Evolutionary conservation across 1,140 invertebrate genomes (phyloP).

Genomic region (Andricus grossulariae): DNA sequence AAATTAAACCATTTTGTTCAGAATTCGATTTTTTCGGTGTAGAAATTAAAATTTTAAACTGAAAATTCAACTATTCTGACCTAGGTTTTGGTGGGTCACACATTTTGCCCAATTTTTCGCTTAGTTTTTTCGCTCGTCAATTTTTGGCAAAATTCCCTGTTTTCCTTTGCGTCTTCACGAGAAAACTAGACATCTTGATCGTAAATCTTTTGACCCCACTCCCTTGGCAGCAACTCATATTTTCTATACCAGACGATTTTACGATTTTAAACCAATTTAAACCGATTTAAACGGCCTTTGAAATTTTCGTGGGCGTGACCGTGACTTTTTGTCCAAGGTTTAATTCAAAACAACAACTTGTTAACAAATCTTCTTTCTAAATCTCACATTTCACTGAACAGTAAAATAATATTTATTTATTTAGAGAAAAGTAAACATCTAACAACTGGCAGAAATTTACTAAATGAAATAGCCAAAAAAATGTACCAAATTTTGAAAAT

Average conservation of each 20-base stretch:
- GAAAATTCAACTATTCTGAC: no score
- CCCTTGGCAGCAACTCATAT: slow-evolving; percentile 47
- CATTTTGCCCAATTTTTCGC: background rate
- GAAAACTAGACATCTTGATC: slow-evolving; percentile 34
- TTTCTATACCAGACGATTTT: slow-evolving; percentile 40
- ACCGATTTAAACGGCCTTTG: slow-evolving; percentile 47
- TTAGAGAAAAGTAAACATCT: no score
- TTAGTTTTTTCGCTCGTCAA: background rate
- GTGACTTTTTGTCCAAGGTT: background rate
- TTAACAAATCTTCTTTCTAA: no score
- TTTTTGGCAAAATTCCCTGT: slow-evolving; percentile 44
- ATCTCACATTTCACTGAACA: no score
- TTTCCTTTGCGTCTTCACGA: slow-evolving; percentile 10
- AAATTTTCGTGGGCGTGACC: slow-evolving; percentile 1
- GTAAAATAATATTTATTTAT: no score
- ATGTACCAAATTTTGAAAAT: no score
- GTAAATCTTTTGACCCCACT: slow-evolving; percentile 43
- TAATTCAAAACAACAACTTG: no score
- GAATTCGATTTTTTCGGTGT: no score
- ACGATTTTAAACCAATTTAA: background rate
- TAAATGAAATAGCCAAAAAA: no score
- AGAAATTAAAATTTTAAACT: no score
- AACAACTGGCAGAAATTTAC: no score
- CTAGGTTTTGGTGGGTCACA: slow-evolving; percentile 29
- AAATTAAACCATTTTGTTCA: no score